Base-by-base conservation (phyloP, 1,140 invertebrate species). In the Latrodectus geometricus region DNA sequence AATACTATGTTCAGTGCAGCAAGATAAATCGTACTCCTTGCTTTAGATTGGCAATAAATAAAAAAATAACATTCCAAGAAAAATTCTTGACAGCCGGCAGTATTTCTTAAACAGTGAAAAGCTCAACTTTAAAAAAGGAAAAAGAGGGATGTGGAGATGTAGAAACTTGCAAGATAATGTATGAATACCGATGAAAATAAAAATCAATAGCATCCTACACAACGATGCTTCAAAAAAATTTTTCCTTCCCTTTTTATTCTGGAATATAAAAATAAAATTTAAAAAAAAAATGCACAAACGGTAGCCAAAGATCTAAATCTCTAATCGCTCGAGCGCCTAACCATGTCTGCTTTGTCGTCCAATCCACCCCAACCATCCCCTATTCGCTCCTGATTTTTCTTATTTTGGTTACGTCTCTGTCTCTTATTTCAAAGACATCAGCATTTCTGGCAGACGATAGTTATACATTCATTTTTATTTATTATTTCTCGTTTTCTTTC, bases 391-490 rank as follows among this genome's bases (percentile, higher is more conserved):
- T 35, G 48, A 69, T 69, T 52, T n/a, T 52, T 54, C 66, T 80
- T 80, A 61, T 80, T 76, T 80, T 80, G 76, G 65, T 80, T 80
- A 80, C 70, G 70, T 80, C 50, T 54, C 68, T 70, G 69, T 73
- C 80, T 82, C 80, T 35, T 21, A 82, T 82, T 82, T 73, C 54
- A 61, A 14, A 70, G 80, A 82, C 80, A 82, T 73, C 68, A 73
- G 80, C 66, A 52, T 82, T 82, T 82, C 70, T 82, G 21, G 21
- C 70, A 74, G 49, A 21, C 80, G 54, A 82, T 82, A 73, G 80
- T 73, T 73, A 82, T 49, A 54, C 70, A 80, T 69, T 80, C 50
- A 23, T 54, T 76, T 76, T 23, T 56, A 7, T 76, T 20, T 52
- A 11, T 17, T 61, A 61, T 61, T 61, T 23, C 9, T 23, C 52